phyloP scores from a whole-genome alignment of 2,113 vertebrate species.

The Anhinga anhinga region DNA sequence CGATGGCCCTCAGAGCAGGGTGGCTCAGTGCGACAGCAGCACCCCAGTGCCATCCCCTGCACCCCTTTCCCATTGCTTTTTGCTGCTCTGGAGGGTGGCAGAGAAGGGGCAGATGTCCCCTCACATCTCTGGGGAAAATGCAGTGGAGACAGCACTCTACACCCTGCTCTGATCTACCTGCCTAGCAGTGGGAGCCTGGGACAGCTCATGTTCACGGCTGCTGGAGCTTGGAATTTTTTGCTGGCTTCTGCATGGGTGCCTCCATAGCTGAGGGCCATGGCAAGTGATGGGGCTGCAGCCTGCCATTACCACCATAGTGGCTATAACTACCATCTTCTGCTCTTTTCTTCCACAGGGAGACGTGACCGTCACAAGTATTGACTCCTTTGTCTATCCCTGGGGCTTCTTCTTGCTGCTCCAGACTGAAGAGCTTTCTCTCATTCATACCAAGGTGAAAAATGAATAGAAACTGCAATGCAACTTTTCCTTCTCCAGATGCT shows the following conservation, averaged over 20 bases:
- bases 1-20: accelerated
- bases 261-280: background rate
- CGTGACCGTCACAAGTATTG: background rate
- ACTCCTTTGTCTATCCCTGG: background rate
- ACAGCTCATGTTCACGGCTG: background rate
- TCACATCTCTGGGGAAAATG: background rate
- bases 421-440: background rate
- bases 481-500: constrained; percentile 5
- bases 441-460: background rate
- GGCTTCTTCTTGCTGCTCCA: background rate
- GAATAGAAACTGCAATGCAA: background rate
- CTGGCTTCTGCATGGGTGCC: background rate
- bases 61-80: background rate
- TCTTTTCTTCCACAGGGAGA: background rate
- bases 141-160: background rate
- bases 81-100: background rate
- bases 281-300: accelerated
- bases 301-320: background rate
- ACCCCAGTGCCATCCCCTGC: background rate
- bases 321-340: background rate
- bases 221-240: background rate
- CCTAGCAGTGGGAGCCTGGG: background rate
- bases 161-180: background rate
- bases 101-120: background rate
- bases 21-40: background rate